These are phyloP conservation scores for Hydropsyche tenuis DNA, from an alignment of 1,140 invertebrate genomes.

Conservation along the genomic window DNA sequence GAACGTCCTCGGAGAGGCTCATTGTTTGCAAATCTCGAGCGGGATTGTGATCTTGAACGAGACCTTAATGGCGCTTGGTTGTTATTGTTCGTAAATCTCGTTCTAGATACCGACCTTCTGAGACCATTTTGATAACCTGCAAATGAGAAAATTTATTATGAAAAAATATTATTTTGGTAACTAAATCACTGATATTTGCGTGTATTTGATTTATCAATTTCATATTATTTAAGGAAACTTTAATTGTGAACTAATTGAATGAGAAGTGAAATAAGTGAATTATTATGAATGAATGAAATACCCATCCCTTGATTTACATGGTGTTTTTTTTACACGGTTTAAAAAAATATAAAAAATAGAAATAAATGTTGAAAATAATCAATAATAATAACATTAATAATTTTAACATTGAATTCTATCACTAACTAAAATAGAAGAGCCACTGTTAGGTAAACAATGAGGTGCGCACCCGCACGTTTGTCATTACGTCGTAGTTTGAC, in stretches of 20 bases:
- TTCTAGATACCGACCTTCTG: conserved; percentile 30
- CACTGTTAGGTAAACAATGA: no score
- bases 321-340: no score
- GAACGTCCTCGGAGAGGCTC: not conserved
- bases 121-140: conserved; percentile 20
- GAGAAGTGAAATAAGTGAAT: not conserved
- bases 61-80: conserved; percentile 20
- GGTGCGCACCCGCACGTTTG: no score
- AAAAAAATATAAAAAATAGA: not conserved
- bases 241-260: not conserved
- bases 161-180: not conserved
- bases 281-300: not conserved
- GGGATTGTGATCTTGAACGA: conserved; percentile 35
- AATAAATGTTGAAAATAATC: no score
- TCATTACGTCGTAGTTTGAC: no score
- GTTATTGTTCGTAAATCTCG: conserved; percentile 37
- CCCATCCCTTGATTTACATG: not conserved
- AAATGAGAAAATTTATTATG: not conserved
- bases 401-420: no score
- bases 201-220: not conserved
- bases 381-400: no score
- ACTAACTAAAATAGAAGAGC: no score
- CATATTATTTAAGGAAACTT: not conserved
- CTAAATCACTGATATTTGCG: not conserved
- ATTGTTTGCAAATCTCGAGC: not conserved